Percentiles rank a stretch among this genome's conserved stretches.
phyloP scores from a whole-genome alignment of 2,888 invertebrate species.

The Celastrina argiolus region DNA sequence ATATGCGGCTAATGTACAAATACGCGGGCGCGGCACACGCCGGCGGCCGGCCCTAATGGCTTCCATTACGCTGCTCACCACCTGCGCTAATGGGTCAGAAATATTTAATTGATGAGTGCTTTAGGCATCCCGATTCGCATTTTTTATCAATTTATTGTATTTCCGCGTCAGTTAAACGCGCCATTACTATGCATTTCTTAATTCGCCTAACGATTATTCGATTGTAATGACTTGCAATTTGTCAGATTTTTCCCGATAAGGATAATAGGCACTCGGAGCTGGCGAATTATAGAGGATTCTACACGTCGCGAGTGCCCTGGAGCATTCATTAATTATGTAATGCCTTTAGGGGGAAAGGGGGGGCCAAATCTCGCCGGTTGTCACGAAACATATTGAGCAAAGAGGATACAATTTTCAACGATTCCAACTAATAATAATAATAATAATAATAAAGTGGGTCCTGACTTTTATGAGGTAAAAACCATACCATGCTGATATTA shows the following conservation, averaged over 20 bases:
- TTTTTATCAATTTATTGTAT: conserved; percentile 55
- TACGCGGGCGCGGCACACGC: conserved; percentile 43
- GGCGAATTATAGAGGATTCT: neutral
- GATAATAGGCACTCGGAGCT: conserved; percentile 1
- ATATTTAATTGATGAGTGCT: conserved; percentile 71
- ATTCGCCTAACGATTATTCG: conserved; percentile 10
- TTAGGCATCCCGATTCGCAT: conserved; percentile 58
- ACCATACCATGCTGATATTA: too few species aligned
- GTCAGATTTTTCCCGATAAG: neutral
- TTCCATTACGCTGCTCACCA: conserved; percentile 69
- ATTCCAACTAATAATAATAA: too few species aligned
- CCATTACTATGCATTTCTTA: conserved; percentile 25
- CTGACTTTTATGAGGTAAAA: too few species aligned
- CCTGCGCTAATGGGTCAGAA: conserved; percentile 72
- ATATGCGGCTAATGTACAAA: conserved; percentile 46
- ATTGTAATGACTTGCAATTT: conserved; percentile 17
- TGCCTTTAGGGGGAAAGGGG: neutral
- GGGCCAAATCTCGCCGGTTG: neutral
- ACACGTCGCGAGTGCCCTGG: neutral
- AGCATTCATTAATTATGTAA: neutral
- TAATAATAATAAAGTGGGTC: too few species aligned
- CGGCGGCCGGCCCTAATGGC: conserved; percentile 59
- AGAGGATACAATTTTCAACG: too few species aligned
- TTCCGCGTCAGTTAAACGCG: conserved; percentile 36
- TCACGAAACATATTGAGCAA: neutral